These are phyloP conservation scores for Cabera pusaria DNA, from an alignment of 2,888 invertebrate species.

Conservation along the genomic window DNA sequence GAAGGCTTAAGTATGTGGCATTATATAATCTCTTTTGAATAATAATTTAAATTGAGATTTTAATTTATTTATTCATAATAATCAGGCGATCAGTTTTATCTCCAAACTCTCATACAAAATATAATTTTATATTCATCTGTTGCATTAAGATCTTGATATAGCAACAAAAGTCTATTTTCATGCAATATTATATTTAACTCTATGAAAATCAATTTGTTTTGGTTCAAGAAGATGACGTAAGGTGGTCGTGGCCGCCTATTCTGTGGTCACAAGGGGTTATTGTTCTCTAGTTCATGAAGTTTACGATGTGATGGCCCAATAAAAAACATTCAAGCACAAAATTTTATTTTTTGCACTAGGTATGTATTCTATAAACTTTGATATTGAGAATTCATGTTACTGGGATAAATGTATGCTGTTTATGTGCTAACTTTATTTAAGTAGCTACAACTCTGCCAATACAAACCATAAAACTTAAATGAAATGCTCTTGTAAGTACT, in stretches of 20 bases:
- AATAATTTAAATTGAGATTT: too few relatives aligned
- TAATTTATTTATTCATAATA: too few relatives aligned
- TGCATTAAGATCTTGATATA: slow-evolving; percentile 1
- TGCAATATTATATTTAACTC: slow-evolving; percentile 23
- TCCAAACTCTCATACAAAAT: too few relatives aligned
- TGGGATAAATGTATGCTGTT: slow-evolving; percentile 4
- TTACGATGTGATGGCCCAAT: slow-evolving; percentile 42
- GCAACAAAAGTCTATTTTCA: slow-evolving; percentile 12
- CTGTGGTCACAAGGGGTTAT: slow-evolving; percentile 40
- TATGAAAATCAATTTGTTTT: slow-evolving; percentile 58
- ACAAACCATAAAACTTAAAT: too few relatives aligned
- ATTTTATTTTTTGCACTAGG: slow-evolving; percentile 19
- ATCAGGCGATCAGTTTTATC: too few relatives aligned
- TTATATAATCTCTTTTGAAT: too few relatives aligned
- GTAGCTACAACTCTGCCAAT: too few relatives aligned
- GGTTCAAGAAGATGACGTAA: slow-evolving; percentile 59
- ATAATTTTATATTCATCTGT: too few relatives aligned
- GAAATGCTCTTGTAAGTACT: too few relatives aligned
- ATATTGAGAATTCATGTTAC: too few relatives aligned
- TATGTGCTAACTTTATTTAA: not conserved
- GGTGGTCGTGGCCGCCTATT: slow-evolving; percentile 29
- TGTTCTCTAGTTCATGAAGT: slow-evolving; percentile 40
- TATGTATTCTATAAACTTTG: too few relatives aligned
- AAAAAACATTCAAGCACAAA: slow-evolving; percentile 33
- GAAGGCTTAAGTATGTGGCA: too few relatives aligned